Base-by-base conservation (phyloP, 2,888 invertebrate species). In the Chrysolina haemoptera region DNA sequence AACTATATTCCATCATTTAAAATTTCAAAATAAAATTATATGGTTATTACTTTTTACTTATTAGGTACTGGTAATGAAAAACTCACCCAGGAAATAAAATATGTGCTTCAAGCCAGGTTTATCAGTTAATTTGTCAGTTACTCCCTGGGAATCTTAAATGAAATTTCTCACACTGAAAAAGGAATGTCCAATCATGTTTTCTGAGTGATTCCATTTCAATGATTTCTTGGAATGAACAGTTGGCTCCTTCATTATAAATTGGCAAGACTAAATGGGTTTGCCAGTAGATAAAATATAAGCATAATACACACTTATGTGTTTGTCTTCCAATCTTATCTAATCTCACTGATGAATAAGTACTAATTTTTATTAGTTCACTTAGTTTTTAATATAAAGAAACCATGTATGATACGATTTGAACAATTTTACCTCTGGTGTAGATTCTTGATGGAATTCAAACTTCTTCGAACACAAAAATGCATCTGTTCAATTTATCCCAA, bases 401-500 rank as follows among this genome's bases (percentile, higher is more conserved):
- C 35, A 35, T 35, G 35, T 8, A 6, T 35, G 35, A 35, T 35
- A 35, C 8, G 4, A 35, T 35, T 35, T 43, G 43, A 14, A 43
- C 1, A 14, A 43, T 14, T 14, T 2, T 43, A 2, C 14, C 43
- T 14, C 14, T 43, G 14, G 9, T 43, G 43, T 14, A 43, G 43
- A 14, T 14, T 35, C 12, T 59, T 41, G 8, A 55, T 68, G 10
- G 12, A 40, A 18, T 46, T 12, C 20, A 18, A 20, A 20, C 18
- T 20, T 11, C 12, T 20, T 9, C 14, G 11, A 27, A 35, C 11
- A 14, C 9, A 35, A 43, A 40, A 48, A 62, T 69, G 69, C 41
- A 59, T 40, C 40, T 68, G 1, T 41, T 59, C 12, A 35, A 62
- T 27, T 48, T 69, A 69, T 20, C 22, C 10, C 43, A 68, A 22